Percentiles rank a stretch among this genome's conserved stretches.
Conservation (phyloP, 2,888 invertebrate genomes). For the Mythimna ferrago region DNA sequence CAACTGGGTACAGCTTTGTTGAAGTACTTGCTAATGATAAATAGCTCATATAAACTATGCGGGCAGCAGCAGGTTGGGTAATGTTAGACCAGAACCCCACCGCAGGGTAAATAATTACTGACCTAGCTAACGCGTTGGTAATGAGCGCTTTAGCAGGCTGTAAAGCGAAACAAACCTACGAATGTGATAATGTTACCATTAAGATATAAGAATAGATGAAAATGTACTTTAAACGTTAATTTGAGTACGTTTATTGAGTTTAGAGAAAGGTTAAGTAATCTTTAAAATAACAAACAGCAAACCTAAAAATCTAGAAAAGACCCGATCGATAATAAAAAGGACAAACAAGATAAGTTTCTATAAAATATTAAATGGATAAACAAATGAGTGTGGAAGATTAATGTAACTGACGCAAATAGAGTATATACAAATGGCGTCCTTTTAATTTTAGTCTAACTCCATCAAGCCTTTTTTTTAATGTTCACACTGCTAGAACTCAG, state of each 20-base stretch:
- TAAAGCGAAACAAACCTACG: background rate
- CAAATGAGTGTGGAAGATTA: too few species aligned
- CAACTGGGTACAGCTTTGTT: background rate
- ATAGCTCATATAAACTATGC: conserved; percentile 19
- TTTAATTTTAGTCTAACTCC: too few species aligned
- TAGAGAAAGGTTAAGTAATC: background rate
- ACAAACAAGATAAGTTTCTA: too few species aligned
- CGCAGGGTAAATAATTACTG: conserved; percentile 21
- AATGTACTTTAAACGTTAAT: too few species aligned
- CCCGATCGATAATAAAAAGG: too few species aligned
- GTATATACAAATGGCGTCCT: too few species aligned
- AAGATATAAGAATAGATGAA: background rate
- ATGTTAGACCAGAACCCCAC: conserved; percentile 17
- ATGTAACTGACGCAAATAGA: too few species aligned
- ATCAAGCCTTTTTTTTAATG: too few species aligned
- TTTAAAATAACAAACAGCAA: too few species aligned
- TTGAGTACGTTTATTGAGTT: background rate
- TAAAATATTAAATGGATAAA: too few species aligned
- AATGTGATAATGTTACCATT: background rate
- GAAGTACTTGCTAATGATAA: conserved; percentile 5
- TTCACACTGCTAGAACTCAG: too few species aligned
- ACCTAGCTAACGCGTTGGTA: conserved; percentile 4
- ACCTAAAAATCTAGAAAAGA: too few species aligned
- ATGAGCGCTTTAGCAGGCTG: conserved; percentile 11
- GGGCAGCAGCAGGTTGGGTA: conserved; percentile 5